phyloP scores from a whole-genome alignment of 2,888 invertebrate species.

The Globia sparganii region DNA sequence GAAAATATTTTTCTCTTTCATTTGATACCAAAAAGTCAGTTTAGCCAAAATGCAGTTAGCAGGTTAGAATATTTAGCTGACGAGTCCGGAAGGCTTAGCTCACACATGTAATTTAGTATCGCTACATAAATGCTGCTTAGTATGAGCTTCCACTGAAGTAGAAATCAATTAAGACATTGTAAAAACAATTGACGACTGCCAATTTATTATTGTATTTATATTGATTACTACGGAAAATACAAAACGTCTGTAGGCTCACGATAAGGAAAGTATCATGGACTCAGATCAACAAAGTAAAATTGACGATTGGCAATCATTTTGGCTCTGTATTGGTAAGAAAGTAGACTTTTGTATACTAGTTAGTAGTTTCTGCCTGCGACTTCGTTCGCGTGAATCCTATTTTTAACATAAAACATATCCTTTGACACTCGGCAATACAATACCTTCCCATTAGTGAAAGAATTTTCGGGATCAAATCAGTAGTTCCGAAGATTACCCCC shows the following conservation, averaged over 20 bases:
- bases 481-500: too few relatives aligned
- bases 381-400: too few relatives aligned
- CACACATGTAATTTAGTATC: constrained; percentile 19
- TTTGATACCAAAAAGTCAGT: too few relatives aligned
- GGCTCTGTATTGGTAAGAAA: not conserved
- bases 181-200: constrained; percentile 12
- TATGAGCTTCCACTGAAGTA: not conserved
- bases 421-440: too few relatives aligned
- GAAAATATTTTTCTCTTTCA: too few relatives aligned
- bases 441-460: too few relatives aligned
- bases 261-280: not conserved
- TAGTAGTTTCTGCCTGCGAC: too few relatives aligned
- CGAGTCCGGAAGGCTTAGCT: constrained; percentile 37
- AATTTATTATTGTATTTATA: not conserved
- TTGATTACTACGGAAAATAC: not conserved
- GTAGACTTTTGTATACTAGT: too few relatives aligned
- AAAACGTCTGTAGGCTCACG: not conserved
- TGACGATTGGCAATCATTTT: not conserved
- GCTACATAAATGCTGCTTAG: not conserved
- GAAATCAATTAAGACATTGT: not conserved
- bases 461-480: too few relatives aligned
- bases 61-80: too few relatives aligned
- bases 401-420: too few relatives aligned
- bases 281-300: not conserved
- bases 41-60: too few relatives aligned